These are phyloP conservation scores for Oikopleura dioica DNA, from an alignment of 23 tunicate genomes.

Conservation along the genomic window DNA sequence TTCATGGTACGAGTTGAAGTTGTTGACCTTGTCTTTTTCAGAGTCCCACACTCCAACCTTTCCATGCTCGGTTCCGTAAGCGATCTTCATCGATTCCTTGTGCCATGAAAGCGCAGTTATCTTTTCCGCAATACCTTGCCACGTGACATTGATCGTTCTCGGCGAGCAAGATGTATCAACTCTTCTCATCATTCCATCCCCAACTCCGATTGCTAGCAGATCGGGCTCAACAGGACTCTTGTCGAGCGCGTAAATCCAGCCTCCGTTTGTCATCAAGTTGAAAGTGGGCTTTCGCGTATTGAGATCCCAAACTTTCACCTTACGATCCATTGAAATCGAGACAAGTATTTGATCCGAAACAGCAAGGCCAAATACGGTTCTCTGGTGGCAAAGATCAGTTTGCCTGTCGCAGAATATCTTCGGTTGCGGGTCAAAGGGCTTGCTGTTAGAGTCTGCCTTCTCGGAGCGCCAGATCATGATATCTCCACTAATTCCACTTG, in stretches of 20 bases:
- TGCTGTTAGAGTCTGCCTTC: slow-evolving; percentile 18
- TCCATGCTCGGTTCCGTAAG: slow-evolving; percentile 92
- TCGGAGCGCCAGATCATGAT: slow-evolving; percentile 32
- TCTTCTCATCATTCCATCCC: slow-evolving; percentile 67
- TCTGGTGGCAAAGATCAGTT: slow-evolving; percentile 41
- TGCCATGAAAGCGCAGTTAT: slow-evolving; percentile 89
- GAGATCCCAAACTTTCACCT: slow-evolving; percentile 35
- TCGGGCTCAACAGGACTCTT: slow-evolving; percentile 25
- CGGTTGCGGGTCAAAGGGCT: slow-evolving; percentile 16
- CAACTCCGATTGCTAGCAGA: slow-evolving; percentile 45
- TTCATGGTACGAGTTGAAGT: too few relatives aligned
- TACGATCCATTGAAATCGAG: slow-evolving; percentile 76
- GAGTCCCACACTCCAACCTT: slow-evolving; percentile 21
- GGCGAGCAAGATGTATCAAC: slow-evolving; percentile 51
- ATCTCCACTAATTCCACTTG: slow-evolving; percentile 69
- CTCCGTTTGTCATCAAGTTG: slow-evolving; percentile 19
- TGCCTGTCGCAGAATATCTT: slow-evolving; percentile 23
- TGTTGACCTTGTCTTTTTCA: not conserved
- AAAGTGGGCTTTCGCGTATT: slow-evolving; percentile 15
- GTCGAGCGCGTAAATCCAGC: slow-evolving; percentile 23
- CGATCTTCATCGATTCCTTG: slow-evolving; percentile 22
- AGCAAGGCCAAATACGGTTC: slow-evolving; percentile 47
- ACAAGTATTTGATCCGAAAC: slow-evolving; percentile 19
- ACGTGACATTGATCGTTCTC: slow-evolving; percentile 27
- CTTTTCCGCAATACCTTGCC: slow-evolving; percentile 81